Percentiles rank a stretch among this genome's conserved stretches.
Conservation (phyloP, 2,113 vertebrate species). For the Scartelaos histophorus region DNA sequence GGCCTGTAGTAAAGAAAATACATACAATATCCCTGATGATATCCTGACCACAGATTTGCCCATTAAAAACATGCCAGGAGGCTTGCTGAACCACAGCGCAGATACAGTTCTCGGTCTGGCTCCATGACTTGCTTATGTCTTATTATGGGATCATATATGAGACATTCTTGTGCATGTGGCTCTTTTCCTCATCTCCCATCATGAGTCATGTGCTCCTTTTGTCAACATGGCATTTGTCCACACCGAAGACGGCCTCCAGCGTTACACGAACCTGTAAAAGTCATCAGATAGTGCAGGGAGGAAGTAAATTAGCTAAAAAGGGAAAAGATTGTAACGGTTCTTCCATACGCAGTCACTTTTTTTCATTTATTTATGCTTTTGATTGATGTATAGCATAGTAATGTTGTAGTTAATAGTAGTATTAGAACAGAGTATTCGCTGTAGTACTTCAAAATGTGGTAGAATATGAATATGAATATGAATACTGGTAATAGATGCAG, state of each 20-base stretch:
- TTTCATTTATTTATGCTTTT: too few species aligned
- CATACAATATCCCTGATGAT: neutral
- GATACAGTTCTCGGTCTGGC: neutral
- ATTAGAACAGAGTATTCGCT: conserved; percentile 10
- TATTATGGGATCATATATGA: conserved; percentile 29
- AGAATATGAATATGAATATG: too few species aligned
- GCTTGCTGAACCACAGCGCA: neutral
- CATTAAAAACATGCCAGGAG: neutral
- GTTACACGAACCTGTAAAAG: conserved; percentile 11
- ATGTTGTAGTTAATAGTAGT: neutral
- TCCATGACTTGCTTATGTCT: conserved; percentile 8
- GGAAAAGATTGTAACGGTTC: neutral
- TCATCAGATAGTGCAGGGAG: conserved; percentile 24
- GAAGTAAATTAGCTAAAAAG: neutral
- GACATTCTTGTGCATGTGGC: conserved; percentile 23
- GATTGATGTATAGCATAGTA: too few species aligned
- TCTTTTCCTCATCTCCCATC: conserved; percentile 4
- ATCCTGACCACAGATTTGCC: neutral
- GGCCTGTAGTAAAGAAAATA: neutral
- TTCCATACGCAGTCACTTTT: too few species aligned
- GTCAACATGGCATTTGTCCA: conserved; percentile 41
- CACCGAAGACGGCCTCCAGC: conserved; percentile 31
- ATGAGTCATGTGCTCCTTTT: conserved; percentile 40
- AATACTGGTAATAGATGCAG: too few species aligned
- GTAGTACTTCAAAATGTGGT: neutral